Base-by-base conservation (phyloP, 2,797 vertebrate species). In the Varecia variegata region DNA sequence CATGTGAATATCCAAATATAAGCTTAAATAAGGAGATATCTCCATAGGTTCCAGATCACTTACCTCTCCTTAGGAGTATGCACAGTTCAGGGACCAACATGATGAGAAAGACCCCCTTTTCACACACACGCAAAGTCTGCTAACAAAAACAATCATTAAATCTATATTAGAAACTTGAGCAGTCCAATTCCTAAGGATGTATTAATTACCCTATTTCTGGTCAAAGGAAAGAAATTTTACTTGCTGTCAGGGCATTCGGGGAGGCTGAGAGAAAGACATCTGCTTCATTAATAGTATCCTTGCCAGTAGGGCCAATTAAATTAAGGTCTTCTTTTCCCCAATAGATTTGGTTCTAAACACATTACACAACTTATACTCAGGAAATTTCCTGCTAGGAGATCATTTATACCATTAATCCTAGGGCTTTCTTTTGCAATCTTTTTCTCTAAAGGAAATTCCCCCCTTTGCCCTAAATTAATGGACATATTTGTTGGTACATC, bases 221-320 rank as follows among this genome's bases (percentile, higher is more conserved):
- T 80, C 43, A 92, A 94, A 95, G 74, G 35, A 94, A 89, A 87
- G 32, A 43, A 87, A 77, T 87, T 60, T 47, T 76, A 52, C 43
- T 84, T 81, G 89, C 65, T 82, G 35, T 82, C 76, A 82, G 88
- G 73, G 71, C 10, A 14, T 52, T 87, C 35, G 3, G 56, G 38
- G 45, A 93, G 84, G 13, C 47, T 43, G 32, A 65, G 62, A 38
- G 35, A 86, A 71, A 88, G 94, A 52, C 56, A 96, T 91, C 83
- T 93, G 91, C 54, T 95, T 93, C 79, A 76, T 95, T 87, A 92
- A 60, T 27, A 77, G 45, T 82, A 93, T 82, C 67, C 58, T 96
- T 95, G 89, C 87, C 77, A 88, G 15, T 4, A 32, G 90, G 45
- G 47, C 71, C 88, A 89, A 97, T 96, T 94, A 93, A 93, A 96